Base-by-base conservation (phyloP, 2,888 invertebrate genomes). In the Drosophila kanekoi region DNA sequence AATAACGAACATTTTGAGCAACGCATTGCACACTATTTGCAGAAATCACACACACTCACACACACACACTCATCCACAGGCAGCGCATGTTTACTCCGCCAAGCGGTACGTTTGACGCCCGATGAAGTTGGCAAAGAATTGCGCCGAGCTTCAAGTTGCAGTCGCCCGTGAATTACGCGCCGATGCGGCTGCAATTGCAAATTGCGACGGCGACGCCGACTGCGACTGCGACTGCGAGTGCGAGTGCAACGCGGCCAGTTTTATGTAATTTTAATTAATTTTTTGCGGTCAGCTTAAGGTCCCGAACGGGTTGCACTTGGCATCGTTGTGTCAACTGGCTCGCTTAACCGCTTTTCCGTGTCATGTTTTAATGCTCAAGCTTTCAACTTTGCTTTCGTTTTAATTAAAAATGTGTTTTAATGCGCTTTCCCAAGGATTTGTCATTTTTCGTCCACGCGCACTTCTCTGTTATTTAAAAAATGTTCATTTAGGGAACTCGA, bases 191-290 rank as follows among this genome's bases (percentile, higher is more conserved):
- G 41, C 57, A 54, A 48, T 38, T 56, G 47, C 23, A 52, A 58
- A 61, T 61, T 59, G 59, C 60, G 44, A 13, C 28, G 32, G 6
- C 28, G 2, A 32, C 6, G 28, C 8, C 8, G 9, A 38, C 38
- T 51, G 47, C 53, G 41, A 13, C 10, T n/a, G 1, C 32, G 4
- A 32, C 44, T 16, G 40, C 14, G 23, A 41, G 23, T 37, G 20
- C 56, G 51, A 41, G 16, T 9, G 32, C 53, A 14, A 59, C 37
- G 49, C 49, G 41, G 28, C 35, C 28, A 58, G 59, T 64, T 71
- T 82, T 71, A 82, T 79, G 69, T 77, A 75, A 79, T 89, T 86
- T 86, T 86, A 86, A 86, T 86, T 86, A 88, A 86, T 89, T 86
- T 85, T 85, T 72, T 83, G 86, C 75, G 89, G 87, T 81, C 82